Base-by-base conservation (phyloP, 2,113 vertebrate species). In the Xiphophorus maculatus region DNA sequence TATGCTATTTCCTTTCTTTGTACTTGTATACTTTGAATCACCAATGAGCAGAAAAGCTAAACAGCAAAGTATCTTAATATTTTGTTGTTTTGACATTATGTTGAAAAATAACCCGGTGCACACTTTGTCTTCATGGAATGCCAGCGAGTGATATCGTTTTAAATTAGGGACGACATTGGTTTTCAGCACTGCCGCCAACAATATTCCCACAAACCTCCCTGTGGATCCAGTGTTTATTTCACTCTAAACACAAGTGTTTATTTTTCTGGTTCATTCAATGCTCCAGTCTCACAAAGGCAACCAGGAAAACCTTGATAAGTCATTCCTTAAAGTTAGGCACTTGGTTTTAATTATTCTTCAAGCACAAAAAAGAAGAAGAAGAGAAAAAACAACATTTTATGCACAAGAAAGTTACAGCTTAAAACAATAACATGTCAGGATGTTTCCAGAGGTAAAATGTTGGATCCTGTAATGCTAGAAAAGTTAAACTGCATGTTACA, bases 101-200 rank as follows among this genome's bases (percentile, higher is more conserved):
- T 67, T 78, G 1, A 65, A 71, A 77, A 74, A 82, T 29, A 22
- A n/a, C 22, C 29, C 33, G 0, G 29, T 1, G 1, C 15, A 44
- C 1, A 15, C 66, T 2, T 12, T 48, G 63, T 73, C 72, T 82
- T 85, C 66, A 79, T 69, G 73, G 66, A 70, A 80, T 44, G 25
- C 37, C 15, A 61, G 64, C 79, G 81, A 91, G 84, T 80, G 84
- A 90, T 83, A 85, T 37, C 63, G 74, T 74, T 88, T 87, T 73
- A 86, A 90, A 91, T 86, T 68, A 77, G n/a, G 71, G 25, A 74
- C 81, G 88, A 84, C 87, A 70, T 73, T 76, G 75, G 74, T 80
- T 89, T 87, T 88, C 74, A 82, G 66, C 69, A 32, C 62, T 12
- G 6, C 85, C 79, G 84, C 82, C 80, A 90, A 72, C 8, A 1